These are phyloP conservation scores for Archocentrus centrarchus DNA, from an alignment of 2,113 vertebrate species.

Conservation along the genomic window DNA sequence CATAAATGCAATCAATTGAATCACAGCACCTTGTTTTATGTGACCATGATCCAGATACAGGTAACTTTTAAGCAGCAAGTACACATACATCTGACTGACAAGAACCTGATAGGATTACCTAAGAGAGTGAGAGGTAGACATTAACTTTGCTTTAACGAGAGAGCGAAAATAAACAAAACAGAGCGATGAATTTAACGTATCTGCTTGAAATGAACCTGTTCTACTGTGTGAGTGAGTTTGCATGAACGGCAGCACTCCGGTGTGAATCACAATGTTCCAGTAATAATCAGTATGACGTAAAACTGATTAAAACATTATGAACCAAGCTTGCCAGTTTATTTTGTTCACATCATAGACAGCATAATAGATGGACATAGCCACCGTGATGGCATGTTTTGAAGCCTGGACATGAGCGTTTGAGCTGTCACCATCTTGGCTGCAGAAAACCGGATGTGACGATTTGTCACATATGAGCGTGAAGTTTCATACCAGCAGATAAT, in stretches of 20 bases:
- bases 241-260: slow-evolving; percentile 23
- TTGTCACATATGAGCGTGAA: neutral
- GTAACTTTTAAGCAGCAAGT: neutral
- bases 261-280: slow-evolving; percentile 2
- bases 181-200: neutral
- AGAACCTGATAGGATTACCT: neutral
- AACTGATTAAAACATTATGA: slow-evolving; percentile 9
- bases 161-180: slow-evolving; percentile 26
- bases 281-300: neutral
- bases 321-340: slow-evolving; percentile 9
- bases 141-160: neutral
- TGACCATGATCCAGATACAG: slow-evolving; percentile 10
- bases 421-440: too few relatives aligned
- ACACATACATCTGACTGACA: neutral
- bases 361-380: neutral
- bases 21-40: slow-evolving; percentile 32
- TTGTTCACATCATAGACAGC: neutral
- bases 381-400: neutral
- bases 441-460: neutral
- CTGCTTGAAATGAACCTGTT: neutral
- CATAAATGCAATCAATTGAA: slow-evolving; percentile 26
- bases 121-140: neutral
- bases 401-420: neutral
- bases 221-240: slow-evolving; percentile 2
- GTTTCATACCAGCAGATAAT: neutral